Base-by-base conservation (phyloP, 2,888 invertebrate genomes). In the Carpatolechia fugitivella region DNA sequence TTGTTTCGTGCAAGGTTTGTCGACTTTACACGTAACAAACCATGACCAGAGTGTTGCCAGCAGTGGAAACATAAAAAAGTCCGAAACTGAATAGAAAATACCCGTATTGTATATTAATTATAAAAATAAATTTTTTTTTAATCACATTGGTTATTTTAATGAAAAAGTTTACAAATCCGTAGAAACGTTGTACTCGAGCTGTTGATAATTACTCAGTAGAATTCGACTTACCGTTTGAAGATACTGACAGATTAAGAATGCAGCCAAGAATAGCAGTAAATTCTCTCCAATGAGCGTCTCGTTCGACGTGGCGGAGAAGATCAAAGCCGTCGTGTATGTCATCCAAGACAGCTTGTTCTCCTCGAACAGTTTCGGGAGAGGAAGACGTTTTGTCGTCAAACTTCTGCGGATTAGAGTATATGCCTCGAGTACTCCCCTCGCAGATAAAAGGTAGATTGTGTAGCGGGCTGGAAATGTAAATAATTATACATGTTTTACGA, bases 191-290 rank as follows among this genome's bases (percentile, higher is more conserved):
- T n/a, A n/a, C n/a, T n/a, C n/a, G 24, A 11, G 33, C 33, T 33
- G 33, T 33, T 33, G n/a, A n/a, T 11, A 33, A 3, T 24, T 24
- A 24, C 24, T n/a, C n/a, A n/a, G 24, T 24, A 24, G 24, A n/a
- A n/a, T n/a, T 14, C 7, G 10, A 69, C 82, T 74, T 56, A 85
- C 84, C 64, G 74, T 68, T 56, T 76, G 69, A 0, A 72, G 68
- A 65, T 74, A 80, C 38, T 74, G 73, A 0, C 66, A 57, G 13
- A 80, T 33, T 0, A 82, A 52, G 35, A 70, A 69, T 0, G 74
- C 83, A 0, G 75, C 54, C 29, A 72, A 72, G 0, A 82, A 52
- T 13, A 69, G 56, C 0, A 73, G 49, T 50, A 84, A 78, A 3
- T 80, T 78, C 3, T 69, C 65, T 0, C 54, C 63, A 1, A 78